Evolutionary conservation across 2,888 invertebrate species (phyloP).

Genomic region (Drosophila diplacantha): DNA sequence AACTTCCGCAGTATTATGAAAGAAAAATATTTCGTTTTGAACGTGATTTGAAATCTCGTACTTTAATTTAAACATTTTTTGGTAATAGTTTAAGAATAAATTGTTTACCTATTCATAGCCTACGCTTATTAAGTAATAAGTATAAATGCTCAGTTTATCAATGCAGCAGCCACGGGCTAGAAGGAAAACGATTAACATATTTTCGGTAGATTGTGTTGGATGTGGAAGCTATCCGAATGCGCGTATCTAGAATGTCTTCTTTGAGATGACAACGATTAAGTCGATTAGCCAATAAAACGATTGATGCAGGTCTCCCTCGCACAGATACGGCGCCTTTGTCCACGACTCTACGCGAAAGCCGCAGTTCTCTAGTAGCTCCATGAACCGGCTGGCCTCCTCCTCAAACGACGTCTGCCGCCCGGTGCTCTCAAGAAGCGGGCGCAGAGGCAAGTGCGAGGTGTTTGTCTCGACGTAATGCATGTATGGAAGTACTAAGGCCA

Average conservation of each 20-base stretch:
- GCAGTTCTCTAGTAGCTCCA: constrained; percentile 79
- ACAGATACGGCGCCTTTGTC: constrained; percentile 95
- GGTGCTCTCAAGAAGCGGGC: constrained; percentile 77
- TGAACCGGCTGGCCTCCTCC: constrained; percentile 87
- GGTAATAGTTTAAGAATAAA: constrained; percentile 41
- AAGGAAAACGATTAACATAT: constrained; percentile 22
- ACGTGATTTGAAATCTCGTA: constrained; percentile 7
- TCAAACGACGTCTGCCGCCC: constrained; percentile 84
- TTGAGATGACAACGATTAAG: constrained; percentile 88
- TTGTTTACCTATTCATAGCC: constrained; percentile 36
- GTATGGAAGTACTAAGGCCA: constrained; percentile 96
- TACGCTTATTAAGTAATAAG: constrained; percentile 27
- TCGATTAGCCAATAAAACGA: constrained; percentile 95
- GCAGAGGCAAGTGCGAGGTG: constrained; percentile 81
- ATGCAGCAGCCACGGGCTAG: constrained; percentile 25
- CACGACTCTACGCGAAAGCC: constrained; percentile 89
- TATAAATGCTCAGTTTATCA: constrained; percentile 39
- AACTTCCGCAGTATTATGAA: neutral
- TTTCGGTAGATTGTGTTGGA: neutral
- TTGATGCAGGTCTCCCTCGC: constrained; percentile 96
- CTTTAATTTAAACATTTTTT: constrained; percentile 31
- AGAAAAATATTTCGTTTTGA: neutral
- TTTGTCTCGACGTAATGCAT: constrained; percentile 95
- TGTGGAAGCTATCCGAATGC: constrained; percentile 1
- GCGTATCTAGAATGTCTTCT: constrained; percentile 57